A percentile compares a stretch with the other conserved stretches of the same genome.
These are phyloP conservation scores for Oreohelix idahoensis DNA, from an alignment of 1,140 invertebrate species.

Conservation along the genomic window DNA sequence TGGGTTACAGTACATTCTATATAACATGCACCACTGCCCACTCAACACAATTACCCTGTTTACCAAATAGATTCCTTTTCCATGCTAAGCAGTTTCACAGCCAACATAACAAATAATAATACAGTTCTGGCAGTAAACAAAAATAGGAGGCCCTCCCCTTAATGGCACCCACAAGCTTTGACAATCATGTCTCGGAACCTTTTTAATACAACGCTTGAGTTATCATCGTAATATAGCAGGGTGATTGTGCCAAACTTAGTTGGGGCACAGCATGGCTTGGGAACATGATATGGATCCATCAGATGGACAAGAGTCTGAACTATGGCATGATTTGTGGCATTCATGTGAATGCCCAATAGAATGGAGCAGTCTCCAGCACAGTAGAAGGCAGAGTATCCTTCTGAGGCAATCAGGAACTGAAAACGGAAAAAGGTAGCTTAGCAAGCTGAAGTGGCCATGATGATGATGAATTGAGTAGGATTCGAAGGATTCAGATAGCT, in stretches of 20 bases:
- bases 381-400: conserved; percentile 79
- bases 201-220: conserved; percentile 80
- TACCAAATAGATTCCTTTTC: no score
- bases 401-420: conserved; percentile 75
- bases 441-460: background rate
- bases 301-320: conserved; percentile 79
- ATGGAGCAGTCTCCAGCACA: conserved; percentile 79
- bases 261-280: conserved; percentile 80
- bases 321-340: conserved; percentile 82
- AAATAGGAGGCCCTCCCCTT: conserved; percentile 45
- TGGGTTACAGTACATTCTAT: no score
- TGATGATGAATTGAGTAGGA: no score
- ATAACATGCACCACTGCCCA: no score
- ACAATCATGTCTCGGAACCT: conserved; percentile 81
- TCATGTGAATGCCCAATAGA: conserved; percentile 75
- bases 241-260: conserved; percentile 77
- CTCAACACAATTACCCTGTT: no score
- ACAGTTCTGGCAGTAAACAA: background rate
- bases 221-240: conserved; percentile 81
- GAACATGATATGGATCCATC: conserved; percentile 77
- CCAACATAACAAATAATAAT: background rate
- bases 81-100: no score
- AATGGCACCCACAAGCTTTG: conserved; percentile 80
- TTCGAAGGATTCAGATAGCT: no score
- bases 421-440: background rate